Evolutionary conservation across 1,140 invertebrate species (phyloP).

Genomic region (Caenorhabditis inopinata): DNA sequence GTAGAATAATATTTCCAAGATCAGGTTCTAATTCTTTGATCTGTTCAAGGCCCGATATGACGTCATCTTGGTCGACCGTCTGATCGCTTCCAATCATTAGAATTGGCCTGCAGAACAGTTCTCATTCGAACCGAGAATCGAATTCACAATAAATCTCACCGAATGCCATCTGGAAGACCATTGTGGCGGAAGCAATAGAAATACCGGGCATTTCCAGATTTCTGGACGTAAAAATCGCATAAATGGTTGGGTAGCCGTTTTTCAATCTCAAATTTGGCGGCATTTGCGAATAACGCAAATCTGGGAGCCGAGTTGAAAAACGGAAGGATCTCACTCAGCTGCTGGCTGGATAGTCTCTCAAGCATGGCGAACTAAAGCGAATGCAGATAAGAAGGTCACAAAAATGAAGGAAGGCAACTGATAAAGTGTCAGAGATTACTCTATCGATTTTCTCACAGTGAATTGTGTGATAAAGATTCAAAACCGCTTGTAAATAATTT

Average conservation of each 20-base stretch:
- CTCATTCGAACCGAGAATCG: background rate
- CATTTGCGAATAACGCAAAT: slow-evolving; percentile 4
- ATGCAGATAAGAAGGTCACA: background rate
- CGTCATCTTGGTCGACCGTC: background rate
- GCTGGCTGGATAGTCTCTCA: background rate
- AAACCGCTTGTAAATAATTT: too few relatives aligned
- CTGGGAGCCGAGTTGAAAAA: background rate
- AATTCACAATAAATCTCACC: slow-evolving; percentile 3
- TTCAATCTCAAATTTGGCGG: background rate
- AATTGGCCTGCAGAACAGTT: background rate
- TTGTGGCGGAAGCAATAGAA: slow-evolving; percentile 1
- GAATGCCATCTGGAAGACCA: background rate
- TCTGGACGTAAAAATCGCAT: background rate
- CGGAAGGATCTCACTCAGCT: background rate
- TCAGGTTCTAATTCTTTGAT: background rate
- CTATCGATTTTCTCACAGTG: background rate
- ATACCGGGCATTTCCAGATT: background rate
- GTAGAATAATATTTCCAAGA: background rate
- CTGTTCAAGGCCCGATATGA: background rate
- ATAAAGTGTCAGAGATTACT: background rate
- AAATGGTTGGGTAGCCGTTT: background rate
- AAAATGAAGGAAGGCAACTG: background rate
- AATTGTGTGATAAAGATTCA: too few relatives aligned
- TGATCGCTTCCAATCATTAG: slow-evolving; percentile 15
- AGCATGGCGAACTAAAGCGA: background rate